These are phyloP conservation scores for Takifugu rubripes DNA, from an alignment of 2,797 vertebrate species.

Conservation along the genomic window DNA sequence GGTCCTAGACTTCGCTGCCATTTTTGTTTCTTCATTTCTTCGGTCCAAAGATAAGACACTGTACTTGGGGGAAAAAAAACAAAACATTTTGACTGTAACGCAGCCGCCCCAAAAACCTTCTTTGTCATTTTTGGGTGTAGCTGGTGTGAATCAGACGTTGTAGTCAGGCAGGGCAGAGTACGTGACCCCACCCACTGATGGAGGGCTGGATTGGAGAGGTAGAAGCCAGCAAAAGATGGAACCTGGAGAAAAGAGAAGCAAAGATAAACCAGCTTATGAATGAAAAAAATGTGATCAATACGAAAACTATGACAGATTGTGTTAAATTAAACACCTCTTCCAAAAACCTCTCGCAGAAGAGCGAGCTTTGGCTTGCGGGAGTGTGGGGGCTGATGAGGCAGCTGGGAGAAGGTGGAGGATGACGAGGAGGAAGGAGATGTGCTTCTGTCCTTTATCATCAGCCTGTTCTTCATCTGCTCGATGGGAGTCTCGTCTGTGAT, in stretches of 20 bases:
- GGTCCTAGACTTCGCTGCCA: neutral
- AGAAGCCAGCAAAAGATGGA: slow-evolving; percentile 81
- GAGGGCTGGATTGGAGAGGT: slow-evolving; percentile 75
- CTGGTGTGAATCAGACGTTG: slow-evolving; percentile 62
- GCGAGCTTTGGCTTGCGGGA: slow-evolving; percentile 80
- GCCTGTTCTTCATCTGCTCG: slow-evolving; percentile 79
- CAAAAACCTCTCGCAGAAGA: slow-evolving; percentile 78
- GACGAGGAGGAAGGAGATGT: slow-evolving; percentile 30
- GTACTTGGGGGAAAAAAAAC: slow-evolving; percentile 58
- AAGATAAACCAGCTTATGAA: neutral
- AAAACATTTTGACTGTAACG: no score
- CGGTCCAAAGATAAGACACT: slow-evolving; percentile 60
- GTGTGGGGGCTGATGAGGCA: slow-evolving; percentile 48
- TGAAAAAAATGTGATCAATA: neutral
- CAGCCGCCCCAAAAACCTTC: neutral
- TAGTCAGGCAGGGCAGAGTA: slow-evolving; percentile 81
- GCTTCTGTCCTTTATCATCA: slow-evolving; percentile 74
- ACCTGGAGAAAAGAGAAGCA: slow-evolving; percentile 49
- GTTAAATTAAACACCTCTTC: slow-evolving; percentile 61
- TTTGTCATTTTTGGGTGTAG: neutral
- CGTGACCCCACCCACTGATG: slow-evolving; percentile 66
- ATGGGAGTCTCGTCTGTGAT: slow-evolving; percentile 82
- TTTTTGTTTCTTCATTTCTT: slow-evolving; percentile 9
- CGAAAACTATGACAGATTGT: neutral
- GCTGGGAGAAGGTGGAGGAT: slow-evolving; percentile 41